Conservation (phyloP, 2,888 invertebrate genomes). For the Drosophila dives region DNA sequence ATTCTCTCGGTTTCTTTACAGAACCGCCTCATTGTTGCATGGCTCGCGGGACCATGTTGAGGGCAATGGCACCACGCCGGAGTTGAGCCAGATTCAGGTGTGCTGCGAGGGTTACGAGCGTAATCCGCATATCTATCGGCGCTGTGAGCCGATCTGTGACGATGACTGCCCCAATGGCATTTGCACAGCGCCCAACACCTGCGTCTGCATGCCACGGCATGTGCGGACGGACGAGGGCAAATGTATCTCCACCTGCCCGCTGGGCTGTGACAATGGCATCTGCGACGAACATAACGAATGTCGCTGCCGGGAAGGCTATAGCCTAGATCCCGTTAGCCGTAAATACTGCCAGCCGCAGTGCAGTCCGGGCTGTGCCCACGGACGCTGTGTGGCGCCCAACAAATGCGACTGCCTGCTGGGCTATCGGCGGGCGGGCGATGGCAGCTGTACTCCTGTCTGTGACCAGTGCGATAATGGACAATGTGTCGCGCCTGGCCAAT, state of each 20-base stretch:
- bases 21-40: conserved; percentile 80
- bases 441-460: conserved; percentile 84
- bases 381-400: conserved; percentile 79
- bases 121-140: conserved; percentile 83
- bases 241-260: conserved; percentile 89
- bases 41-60: conserved; percentile 61
- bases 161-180: conserved; percentile 86
- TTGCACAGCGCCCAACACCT: conserved; percentile 86
- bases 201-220: conserved; percentile 85
- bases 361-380: conserved; percentile 77
- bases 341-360: conserved; percentile 82
- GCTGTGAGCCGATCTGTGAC: conserved; percentile 85
- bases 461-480: conserved; percentile 85
- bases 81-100: conserved; percentile 88
- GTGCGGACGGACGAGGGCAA: conserved; percentile 78
- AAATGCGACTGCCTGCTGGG: conserved; percentile 76
- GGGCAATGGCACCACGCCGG: conserved; percentile 86
- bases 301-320: conserved; percentile 82
- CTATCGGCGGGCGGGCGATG: conserved; percentile 70
- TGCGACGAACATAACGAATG: conserved; percentile 81
- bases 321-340: conserved; percentile 79
- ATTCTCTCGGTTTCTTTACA: conserved; percentile 25
- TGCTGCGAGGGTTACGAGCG: conserved; percentile 89
- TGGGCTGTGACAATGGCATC: conserved; percentile 88
- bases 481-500: conserved; percentile 87